phyloP scores from a whole-genome alignment of 1,140 invertebrate genomes.

The Homalodisca vitripennis region DNA sequence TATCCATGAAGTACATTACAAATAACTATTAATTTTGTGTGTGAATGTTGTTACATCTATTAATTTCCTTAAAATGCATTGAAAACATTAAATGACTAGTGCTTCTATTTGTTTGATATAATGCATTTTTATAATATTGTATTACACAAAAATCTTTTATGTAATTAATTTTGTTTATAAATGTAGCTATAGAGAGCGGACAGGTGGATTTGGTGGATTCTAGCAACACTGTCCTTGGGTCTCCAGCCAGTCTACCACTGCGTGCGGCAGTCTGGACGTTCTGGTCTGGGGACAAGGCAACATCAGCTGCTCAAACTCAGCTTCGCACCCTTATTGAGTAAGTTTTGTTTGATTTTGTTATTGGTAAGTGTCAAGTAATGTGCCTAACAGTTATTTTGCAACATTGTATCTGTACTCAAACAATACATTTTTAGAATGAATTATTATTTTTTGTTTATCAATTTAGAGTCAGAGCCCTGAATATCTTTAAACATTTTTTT shows the following conservation, averaged over 20 bases:
- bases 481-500: too few relatives aligned
- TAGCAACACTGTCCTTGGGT: background rate
- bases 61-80: too few relatives aligned
- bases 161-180: background rate
- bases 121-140: background rate
- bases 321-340: slow-evolving; percentile 39
- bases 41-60: too few relatives aligned
- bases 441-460: too few relatives aligned
- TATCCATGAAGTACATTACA: too few relatives aligned
- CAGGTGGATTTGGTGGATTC: background rate
- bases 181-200: slow-evolving; percentile 22
- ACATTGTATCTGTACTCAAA: background rate
- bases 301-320: slow-evolving; percentile 20
- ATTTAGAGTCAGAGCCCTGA: too few relatives aligned
- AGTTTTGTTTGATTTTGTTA: slow-evolving; percentile 19
- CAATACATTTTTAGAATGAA: background rate
- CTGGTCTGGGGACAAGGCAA: slow-evolving; percentile 31
- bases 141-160: background rate
- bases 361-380: background rate
- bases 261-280: slow-evolving; percentile 38
- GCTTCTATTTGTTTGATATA: background rate
- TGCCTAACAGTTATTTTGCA: slow-evolving; percentile 8
- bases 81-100: too few relatives aligned
- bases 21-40: too few relatives aligned
- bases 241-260: slow-evolving; percentile 30